These are phyloP conservation scores for Cheilosia grossa DNA, from an alignment of 2,888 invertebrate species.

Conservation along the genomic window DNA sequence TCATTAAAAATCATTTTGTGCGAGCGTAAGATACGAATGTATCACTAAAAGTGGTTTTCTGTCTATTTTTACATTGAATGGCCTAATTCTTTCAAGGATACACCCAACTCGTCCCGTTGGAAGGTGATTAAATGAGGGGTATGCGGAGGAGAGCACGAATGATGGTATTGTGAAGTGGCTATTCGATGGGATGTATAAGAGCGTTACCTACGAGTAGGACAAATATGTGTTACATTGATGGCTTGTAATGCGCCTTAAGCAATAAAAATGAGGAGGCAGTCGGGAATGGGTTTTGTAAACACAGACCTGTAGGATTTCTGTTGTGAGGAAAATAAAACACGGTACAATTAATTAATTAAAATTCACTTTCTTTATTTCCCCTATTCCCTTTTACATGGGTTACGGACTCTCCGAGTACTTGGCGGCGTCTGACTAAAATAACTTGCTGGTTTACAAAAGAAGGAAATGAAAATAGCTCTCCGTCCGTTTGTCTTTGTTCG, in stretches of 20 bases:
- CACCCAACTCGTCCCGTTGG: constrained; percentile 9
- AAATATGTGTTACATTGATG: not conserved
- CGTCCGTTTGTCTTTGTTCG: too few relatives aligned
- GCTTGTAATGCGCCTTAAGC: not conserved
- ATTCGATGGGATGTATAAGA: not conserved
- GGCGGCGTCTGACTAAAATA: too few relatives aligned
- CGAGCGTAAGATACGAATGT: constrained; percentile 10
- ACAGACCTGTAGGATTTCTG: too few relatives aligned
- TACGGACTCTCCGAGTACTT: too few relatives aligned
- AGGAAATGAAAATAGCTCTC: too few relatives aligned
- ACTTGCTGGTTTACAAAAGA: too few relatives aligned
- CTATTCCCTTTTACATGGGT: too few relatives aligned
- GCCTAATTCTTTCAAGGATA: constrained; percentile 56
- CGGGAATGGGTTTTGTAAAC: not conserved
- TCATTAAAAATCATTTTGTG: constrained; percentile 66
- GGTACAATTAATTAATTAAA: too few relatives aligned
- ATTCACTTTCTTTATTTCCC: too few relatives aligned
- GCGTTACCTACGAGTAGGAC: not conserved
- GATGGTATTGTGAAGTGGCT: constrained; percentile 16
- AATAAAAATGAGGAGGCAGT: not conserved
- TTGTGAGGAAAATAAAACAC: too few relatives aligned
- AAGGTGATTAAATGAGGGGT: constrained; percentile 13
- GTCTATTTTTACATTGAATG: constrained; percentile 60
- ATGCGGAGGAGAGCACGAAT: not conserved
- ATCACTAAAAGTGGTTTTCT: constrained; percentile 41